phyloP scores from a whole-genome alignment of 30 jellyfish, hydroid and myxozoan species.

The Cassiopea xamachana region DNA sequence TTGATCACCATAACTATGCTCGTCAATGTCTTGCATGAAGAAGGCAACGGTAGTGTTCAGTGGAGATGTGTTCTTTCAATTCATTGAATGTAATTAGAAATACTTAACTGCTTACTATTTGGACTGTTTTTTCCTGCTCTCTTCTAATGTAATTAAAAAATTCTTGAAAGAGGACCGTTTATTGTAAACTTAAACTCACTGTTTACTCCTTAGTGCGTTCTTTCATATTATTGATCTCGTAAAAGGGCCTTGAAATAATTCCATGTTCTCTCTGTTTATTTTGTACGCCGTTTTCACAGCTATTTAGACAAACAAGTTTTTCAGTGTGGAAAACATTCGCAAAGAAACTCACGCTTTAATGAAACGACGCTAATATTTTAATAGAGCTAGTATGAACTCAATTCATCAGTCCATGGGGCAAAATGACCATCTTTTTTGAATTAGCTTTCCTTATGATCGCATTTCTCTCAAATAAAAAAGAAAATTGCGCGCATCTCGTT shows the following conservation, averaged over 20 bases:
- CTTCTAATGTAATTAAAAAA: no score
- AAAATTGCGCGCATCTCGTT: not conserved
- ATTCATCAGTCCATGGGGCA: not conserved
- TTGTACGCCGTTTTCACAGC: not conserved
- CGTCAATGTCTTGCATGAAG: no score
- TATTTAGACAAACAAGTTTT: not conserved
- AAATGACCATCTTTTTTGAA: not conserved
- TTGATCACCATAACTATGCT: no score
- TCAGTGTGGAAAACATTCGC: not conserved
- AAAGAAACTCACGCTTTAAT: not conserved
- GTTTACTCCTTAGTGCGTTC: not conserved
- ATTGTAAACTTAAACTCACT: no score
- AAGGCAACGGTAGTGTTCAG: no score
- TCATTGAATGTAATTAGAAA: no score
- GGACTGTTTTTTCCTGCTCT: no score
- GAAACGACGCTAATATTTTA: not conserved
- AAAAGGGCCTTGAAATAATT: not conserved
- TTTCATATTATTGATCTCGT: not conserved
- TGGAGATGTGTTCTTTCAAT: no score
- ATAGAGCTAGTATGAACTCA: not conserved
- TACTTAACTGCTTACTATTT: no score
- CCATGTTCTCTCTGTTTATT: not conserved
- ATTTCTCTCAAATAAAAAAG: not conserved
- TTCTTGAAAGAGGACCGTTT: no score
- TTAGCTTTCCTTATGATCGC: not conserved